phyloP scores from a whole-genome alignment of 2,888 invertebrate species.

The Teinopalpus imperialis region DNA sequence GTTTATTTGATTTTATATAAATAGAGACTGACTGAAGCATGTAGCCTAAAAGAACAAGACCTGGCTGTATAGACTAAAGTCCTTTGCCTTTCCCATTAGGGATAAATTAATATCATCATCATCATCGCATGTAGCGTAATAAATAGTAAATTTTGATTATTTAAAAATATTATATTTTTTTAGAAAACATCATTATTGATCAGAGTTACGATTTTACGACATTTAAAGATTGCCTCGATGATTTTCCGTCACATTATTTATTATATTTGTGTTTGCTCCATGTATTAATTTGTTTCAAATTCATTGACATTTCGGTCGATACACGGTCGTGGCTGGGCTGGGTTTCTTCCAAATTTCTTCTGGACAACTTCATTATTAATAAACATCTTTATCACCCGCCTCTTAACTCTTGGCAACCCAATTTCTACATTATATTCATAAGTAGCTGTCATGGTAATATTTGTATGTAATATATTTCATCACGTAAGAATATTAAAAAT shows the following conservation, averaged over 20 bases:
- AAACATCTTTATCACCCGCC: slow-evolving; percentile 41
- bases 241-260: too few species aligned
- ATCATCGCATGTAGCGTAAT: too few species aligned
- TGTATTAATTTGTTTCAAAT: slow-evolving; percentile 31
- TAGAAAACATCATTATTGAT: slow-evolving; percentile 1
- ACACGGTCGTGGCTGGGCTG: slow-evolving; percentile 53
- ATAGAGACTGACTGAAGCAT: slow-evolving; percentile 69
- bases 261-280: slow-evolving; percentile 36
- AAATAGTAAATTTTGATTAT: slow-evolving; percentile 27
- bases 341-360: slow-evolving; percentile 55
- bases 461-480: neutral
- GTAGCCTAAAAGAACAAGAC: too few species aligned
- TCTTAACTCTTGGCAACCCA: slow-evolving; percentile 25
- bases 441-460: slow-evolving; percentile 8
- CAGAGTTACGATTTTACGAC: too few species aligned
- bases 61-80: too few species aligned
- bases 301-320: slow-evolving; percentile 46
- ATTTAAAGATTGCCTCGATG: too few species aligned
- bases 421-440: slow-evolving; percentile 18
- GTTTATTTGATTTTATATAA: slow-evolving; percentile 6
- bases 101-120: too few species aligned
- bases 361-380: slow-evolving; percentile 34
- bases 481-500: too few species aligned
- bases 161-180: slow-evolving; percentile 37
- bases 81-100: too few species aligned